A percentile compares a stretch with the other conserved stretches of the same genome.
phyloP scores from a whole-genome alignment of 2,797 vertebrate species.

The Harpagifer antarcticus region DNA sequence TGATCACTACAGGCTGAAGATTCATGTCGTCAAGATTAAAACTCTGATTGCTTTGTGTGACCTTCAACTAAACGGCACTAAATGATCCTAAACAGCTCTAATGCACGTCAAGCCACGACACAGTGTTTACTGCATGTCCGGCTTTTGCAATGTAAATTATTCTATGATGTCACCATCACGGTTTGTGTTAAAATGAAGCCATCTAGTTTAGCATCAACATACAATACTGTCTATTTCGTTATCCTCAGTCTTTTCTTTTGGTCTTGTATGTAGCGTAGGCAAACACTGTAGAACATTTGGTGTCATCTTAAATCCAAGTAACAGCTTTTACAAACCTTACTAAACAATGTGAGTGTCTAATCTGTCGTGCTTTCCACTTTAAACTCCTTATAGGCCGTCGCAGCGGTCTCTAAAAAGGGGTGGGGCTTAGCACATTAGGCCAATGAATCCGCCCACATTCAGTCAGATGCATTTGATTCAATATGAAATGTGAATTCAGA shows the following conservation, averaged over 20 bases:
- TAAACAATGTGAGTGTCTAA: background rate
- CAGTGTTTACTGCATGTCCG: too few relatives aligned
- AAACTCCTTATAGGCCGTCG: background rate
- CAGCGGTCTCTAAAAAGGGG: background rate
- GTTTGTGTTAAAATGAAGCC: too few relatives aligned
- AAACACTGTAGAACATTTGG: too few relatives aligned
- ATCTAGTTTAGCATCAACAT: too few relatives aligned
- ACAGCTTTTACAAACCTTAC: background rate
- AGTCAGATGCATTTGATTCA: slow-evolving; percentile 15
- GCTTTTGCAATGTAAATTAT: too few relatives aligned
- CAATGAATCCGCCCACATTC: slow-evolving; percentile 17
- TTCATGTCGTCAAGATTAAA: slow-evolving; percentile 4
- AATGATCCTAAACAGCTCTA: background rate
- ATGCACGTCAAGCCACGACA: background rate
- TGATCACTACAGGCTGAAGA: background rate
- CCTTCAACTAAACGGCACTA: background rate
- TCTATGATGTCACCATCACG: too few relatives aligned
- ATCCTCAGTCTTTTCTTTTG: too few relatives aligned
- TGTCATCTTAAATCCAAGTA: background rate
- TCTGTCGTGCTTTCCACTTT: background rate
- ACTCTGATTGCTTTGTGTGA: background rate
- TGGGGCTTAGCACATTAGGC: background rate
- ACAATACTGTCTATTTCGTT: too few relatives aligned
- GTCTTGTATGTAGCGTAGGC: too few relatives aligned
- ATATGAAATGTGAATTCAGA: slow-evolving; percentile 19